Base-by-base conservation (phyloP, 2,888 invertebrate genomes). In the Cephalotes varians region DNA sequence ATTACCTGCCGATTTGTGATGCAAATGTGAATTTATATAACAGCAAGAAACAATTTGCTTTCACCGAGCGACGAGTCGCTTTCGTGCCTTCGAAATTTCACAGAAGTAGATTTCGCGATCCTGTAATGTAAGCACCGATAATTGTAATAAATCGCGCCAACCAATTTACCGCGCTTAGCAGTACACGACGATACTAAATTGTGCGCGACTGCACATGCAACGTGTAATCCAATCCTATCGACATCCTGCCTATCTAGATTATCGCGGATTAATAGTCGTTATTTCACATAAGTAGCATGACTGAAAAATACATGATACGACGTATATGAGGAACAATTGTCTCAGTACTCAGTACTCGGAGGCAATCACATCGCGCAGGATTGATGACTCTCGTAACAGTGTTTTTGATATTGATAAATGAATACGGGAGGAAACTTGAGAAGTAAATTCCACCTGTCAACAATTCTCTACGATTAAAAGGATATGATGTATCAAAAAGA, bases 111-210 rank as follows among this genome's bases (percentile, higher is more conserved):
- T 79, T 79, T 71, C 71, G 72, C 56, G 71, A 79, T 56, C 34
- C 71, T 34, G 56, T 79, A 69, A 79, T 56, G 21, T 40, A 71
- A 56, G 21, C 44, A 44, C 31, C 77, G 77, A 71, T 71, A 71
- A 79, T 79, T 56, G 71, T 56, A 71, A 79, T 79, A 79, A 79
- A 79, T 79, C 77, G 77, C 77, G 77, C 71, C 34, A 44, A 71
- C 44, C 77, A 79, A 79, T 79, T 79, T 79, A 71, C 71, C 71
- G 71, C 56, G 71, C 77, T 71, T 56, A 56, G 44, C 77, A 44
- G 56, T 71, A 71, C 56, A 79, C 77, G 71, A 47, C 77, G 77
- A 79, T 79, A 44, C 56, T 71, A 79, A 79, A 79, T 79, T 56
- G 77, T 44, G 72, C 77, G 77, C 77, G 71, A 69, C 56, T 58